phyloP scores from a whole-genome alignment of 2,113 vertebrate genomes.

The Odocoileus hemionus region DNA sequence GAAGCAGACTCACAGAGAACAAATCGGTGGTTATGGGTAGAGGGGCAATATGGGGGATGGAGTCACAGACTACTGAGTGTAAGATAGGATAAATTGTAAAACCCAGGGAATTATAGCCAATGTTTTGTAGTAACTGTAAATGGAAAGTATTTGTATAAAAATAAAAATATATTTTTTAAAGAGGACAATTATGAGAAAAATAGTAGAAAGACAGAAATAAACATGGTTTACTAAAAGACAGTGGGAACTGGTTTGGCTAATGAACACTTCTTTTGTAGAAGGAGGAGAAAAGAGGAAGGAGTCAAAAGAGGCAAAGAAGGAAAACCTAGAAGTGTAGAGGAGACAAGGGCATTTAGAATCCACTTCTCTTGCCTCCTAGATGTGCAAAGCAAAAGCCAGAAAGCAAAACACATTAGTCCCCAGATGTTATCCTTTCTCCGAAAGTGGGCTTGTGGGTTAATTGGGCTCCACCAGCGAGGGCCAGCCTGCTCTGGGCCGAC shows the following conservation, averaged over 20 bases:
- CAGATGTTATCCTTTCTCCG: fast-evolving
- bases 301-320: neutral
- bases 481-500: neutral
- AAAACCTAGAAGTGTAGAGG: neutral
- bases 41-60: neutral
- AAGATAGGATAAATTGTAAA: neutral
- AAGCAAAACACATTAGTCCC: neutral
- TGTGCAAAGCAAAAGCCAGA: neutral
- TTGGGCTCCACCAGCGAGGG: neutral
- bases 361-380: neutral
- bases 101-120: neutral
- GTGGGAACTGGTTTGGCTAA: neutral
- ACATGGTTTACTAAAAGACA: neutral
- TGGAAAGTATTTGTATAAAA: neutral
- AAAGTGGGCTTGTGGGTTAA: neutral
- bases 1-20: neutral
- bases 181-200: neutral
- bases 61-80: neutral
- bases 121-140: neutral
- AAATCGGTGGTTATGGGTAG: neutral
- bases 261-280: neutral
- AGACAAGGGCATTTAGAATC: neutral
- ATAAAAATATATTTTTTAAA: neutral
- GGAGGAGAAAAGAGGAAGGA: neutral
- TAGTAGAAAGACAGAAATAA: neutral